Percentiles rank a stretch among this genome's conserved stretches.
phyloP scores from a whole-genome alignment of 2,113 vertebrate genomes.

The Syngnathus typhle region DNA sequence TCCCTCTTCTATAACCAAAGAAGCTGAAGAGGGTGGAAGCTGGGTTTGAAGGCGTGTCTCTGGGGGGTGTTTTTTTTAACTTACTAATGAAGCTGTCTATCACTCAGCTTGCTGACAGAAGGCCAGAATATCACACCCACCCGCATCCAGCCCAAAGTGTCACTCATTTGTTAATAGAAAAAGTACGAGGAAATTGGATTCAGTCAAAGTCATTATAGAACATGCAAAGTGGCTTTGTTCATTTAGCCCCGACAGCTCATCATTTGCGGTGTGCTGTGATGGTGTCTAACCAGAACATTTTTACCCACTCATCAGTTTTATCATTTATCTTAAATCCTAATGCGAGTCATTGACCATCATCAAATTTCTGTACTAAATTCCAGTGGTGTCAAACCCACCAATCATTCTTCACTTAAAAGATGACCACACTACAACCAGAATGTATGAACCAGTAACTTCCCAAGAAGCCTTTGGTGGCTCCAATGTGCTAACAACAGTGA shows the following conservation, averaged over 20 bases:
- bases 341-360: not conserved
- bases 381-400: not conserved
- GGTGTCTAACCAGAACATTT: not conserved
- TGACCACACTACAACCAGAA: conserved; percentile 38
- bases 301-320: not conserved
- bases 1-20: conserved; percentile 40
- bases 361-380: too few species aligned
- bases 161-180: conserved; percentile 19
- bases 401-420: conserved; percentile 2
- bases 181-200: not conserved
- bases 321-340: not conserved
- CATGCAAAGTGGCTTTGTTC: not conserved
- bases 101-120: conserved; percentile 60
- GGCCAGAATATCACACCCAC: conserved; percentile 51
- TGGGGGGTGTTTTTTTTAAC: conserved; percentile 51
- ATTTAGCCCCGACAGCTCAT: not conserved
- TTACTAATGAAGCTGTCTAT: conserved; percentile 71
- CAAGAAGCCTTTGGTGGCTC: conserved; percentile 20
- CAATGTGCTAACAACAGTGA: conserved; percentile 32
- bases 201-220: conserved; percentile 10
- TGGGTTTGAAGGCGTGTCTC: conserved; percentile 49
- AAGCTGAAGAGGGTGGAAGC: conserved; percentile 31
- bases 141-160: conserved; percentile 44
- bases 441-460: conserved; percentile 32
- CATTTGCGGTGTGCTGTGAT: not conserved